phyloP scores from a whole-genome alignment of 2,113 vertebrate species.

The Cryptotis parvus region DNA sequence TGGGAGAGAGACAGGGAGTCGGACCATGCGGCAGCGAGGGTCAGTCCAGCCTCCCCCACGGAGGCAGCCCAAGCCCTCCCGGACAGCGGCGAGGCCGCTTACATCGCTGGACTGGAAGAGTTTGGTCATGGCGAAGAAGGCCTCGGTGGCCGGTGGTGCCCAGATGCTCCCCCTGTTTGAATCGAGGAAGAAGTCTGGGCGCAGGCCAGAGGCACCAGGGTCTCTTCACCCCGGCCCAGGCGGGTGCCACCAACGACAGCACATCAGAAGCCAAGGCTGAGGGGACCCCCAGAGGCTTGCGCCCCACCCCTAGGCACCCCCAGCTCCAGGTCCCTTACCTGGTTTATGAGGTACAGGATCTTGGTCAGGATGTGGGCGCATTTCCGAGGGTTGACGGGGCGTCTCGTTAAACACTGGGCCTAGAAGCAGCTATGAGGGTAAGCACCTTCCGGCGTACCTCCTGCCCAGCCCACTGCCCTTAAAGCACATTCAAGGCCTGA shows the following conservation, averaged over 20 bases:
- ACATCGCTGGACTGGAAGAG: constrained; percentile 99
- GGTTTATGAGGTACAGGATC: constrained; percentile 98
- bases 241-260: background rate
- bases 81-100: constrained; percentile 77
- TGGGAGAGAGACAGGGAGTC: constrained; percentile 64
- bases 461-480: background rate
- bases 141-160: constrained; percentile 97
- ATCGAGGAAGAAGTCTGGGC: constrained; percentile 12
- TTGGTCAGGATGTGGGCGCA: constrained; percentile 99
- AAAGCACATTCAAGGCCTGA: background rate
- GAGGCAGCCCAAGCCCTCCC: background rate
- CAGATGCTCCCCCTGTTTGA: constrained; percentile 95
- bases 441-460: background rate
- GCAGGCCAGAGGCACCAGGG: background rate
- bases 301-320: background rate
- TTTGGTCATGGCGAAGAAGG: constrained; percentile 99
- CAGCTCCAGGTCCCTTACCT: constrained; percentile 87
- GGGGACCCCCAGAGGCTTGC: background rate
- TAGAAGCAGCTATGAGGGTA: constrained; percentile 75
- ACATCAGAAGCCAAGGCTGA: background rate
- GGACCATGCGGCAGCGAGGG: background rate
- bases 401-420: constrained; percentile 92
- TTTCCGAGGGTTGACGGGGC: constrained; percentile 95
- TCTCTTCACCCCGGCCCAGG: background rate
- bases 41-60: background rate